These are phyloP conservation scores for Amblyraja radiata DNA, from an alignment of 2,797 vertebrate species.

Conservation along the genomic window DNA sequence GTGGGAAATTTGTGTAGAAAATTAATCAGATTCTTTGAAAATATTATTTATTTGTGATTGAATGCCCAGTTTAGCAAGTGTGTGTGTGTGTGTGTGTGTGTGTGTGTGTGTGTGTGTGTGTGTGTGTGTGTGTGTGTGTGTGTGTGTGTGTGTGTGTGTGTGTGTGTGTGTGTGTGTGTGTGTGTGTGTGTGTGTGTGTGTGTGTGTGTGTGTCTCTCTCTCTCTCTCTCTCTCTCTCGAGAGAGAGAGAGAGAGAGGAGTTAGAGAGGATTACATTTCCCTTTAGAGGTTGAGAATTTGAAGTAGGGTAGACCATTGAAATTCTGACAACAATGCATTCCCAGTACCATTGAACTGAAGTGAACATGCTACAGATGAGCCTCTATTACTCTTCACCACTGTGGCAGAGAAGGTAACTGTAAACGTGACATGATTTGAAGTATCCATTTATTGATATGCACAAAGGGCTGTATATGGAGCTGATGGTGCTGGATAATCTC, in stretches of 20 bases:
- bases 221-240: too few relatives aligned
- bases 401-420: background rate
- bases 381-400: background rate
- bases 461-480: background rate
- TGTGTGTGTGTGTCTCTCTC: too few relatives aligned
- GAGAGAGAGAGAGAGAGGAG: background rate
- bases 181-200: too few relatives aligned
- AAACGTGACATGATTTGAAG: slow-evolving; percentile 22
- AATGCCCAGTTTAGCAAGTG: background rate
- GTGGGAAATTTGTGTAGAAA: background rate
- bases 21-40: background rate
- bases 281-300: background rate
- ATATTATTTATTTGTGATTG: background rate
- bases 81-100: background rate
- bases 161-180: too few relatives aligned
- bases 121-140: too few relatives aligned
- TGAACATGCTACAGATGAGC: background rate
- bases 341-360: background rate
- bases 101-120: too few relatives aligned
- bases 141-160: too few relatives aligned
- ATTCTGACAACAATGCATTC: background rate
- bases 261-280: background rate
- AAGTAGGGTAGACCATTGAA: background rate
- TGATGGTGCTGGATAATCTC: slow-evolving; percentile 27
- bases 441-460: slow-evolving; percentile 16